These are phyloP conservation scores for Epizoanthus stellaris DNA, from an alignment of 92 coral and sea anemone species.

Conservation along the genomic window DNA sequence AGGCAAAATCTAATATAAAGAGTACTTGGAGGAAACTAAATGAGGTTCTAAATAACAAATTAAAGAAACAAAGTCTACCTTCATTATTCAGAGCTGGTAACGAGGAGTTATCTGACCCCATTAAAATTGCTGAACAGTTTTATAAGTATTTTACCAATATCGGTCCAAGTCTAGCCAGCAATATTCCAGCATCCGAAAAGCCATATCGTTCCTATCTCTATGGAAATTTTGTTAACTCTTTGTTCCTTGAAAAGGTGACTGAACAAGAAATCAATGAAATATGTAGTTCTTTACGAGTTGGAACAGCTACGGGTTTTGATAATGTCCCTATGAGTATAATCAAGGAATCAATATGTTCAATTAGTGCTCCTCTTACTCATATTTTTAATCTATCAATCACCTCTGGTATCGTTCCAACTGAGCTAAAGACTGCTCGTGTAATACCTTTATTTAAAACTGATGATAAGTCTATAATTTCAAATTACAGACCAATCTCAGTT, in stretches of 20 bases:
- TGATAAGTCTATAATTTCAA: conserved; percentile 4
- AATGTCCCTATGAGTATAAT: conserved; percentile 9
- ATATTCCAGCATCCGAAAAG: conserved; percentile 39
- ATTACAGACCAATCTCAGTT: conserved; percentile 23
- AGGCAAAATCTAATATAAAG: conserved; percentile 6
- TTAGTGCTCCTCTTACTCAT: conserved; percentile 7
- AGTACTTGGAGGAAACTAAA: no score
- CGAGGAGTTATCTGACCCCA: conserved; percentile 57
- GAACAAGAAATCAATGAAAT: conserved; percentile 17
- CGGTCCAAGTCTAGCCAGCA: conserved; percentile 53
- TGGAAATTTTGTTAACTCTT: conserved; percentile 23
- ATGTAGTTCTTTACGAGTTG: conserved; percentile 4
- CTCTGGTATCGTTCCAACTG: conserved; percentile 27
- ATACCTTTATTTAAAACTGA: conserved; percentile 14
- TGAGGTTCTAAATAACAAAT: background rate
- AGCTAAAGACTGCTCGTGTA: conserved; percentile 18
- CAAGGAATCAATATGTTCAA: background rate
- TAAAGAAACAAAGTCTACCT: conserved; percentile 7
- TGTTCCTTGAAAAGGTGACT: conserved; percentile 10
- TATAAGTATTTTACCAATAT: conserved; percentile 47
- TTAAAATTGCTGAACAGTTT: conserved; percentile 51
- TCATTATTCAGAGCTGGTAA: conserved; percentile 42
- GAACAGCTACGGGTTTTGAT: conserved; percentile 15
- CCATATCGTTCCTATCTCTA: conserved; percentile 19
- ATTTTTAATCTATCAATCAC: conserved; percentile 13